Evolutionary conservation across 2,797 vertebrate genomes (phyloP), one percentile per base, ranked within the genome.

Genomic region (Malacoctenus gilli): DNA sequence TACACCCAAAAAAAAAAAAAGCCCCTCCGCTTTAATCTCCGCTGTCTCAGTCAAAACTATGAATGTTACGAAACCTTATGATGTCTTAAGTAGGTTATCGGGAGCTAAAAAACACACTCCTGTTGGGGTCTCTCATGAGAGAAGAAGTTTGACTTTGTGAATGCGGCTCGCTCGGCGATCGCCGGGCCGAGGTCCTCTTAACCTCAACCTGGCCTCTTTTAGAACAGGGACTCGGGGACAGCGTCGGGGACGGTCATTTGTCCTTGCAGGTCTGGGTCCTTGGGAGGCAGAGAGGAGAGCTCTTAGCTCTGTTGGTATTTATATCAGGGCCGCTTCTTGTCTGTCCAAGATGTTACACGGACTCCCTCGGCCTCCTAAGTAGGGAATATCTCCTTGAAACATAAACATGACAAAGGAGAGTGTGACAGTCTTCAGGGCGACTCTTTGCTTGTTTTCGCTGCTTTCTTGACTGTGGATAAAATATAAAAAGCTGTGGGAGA

Each of bases 241-340:
- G 61, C 54, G 44, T 62, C 59, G 38, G 72, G 82, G 74, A 79
- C 71, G 77, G 79, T 76, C 81, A 76, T 86, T 85, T 80, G 86
- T 87, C 85, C 89, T 88, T 80, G 78, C 80, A 82, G 81, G 75
- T 81, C 78, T 19, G 44, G 79, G 84, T 83, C 81, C 80, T 84
- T 81, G 75, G 70, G 79, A 81, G 70, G 57, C 72, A 59, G 56
- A 71, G 72, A 80, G 54, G 65, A 85, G 85, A 85, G 85, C 80
- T 77, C 83, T 84, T 77, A 65, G 51, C 78, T 10, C 34, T 81
- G 83, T 84, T 87, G 77, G 77, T 87, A 87, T 90, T 90, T 88
- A 85, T 89, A 84, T 85, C 85, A 59, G 52, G n/a, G 49, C n/a
- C 59, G 53, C 65, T 84, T 59, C 79, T 83, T 74, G 72, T 75